Base-by-base conservation (phyloP, 2,113 vertebrate genomes). In the Turdus rufiventris region DNA sequence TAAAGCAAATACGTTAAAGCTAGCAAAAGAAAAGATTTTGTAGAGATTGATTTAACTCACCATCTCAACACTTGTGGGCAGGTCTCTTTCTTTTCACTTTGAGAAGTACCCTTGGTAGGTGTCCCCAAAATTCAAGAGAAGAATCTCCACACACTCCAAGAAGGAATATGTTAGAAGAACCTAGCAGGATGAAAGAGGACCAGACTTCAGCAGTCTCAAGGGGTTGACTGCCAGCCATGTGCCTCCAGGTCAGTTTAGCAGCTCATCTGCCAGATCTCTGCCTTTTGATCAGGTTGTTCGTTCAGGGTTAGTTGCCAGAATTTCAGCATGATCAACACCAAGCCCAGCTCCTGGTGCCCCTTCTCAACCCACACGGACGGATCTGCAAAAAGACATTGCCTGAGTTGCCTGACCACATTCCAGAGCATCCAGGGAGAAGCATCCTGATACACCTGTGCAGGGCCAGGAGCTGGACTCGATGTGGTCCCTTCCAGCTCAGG, bases 331-430 rank as follows among this genome's bases (percentile, higher is more conserved):
- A 23, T n/a, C 43, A 57, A 17, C 21, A 47, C 21, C 51, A 56
- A 67, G 18, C 26, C 13, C 62, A 47, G 51, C 33, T 31, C 38
- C 14, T 19, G 33, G 61, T 45, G 26, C 26, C 40, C 25, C 33
- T 25, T 38, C 34, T 28, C 34, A 50, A 23, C 4, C 65, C 43
- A 31, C 12, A 3, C 15, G 24, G 61, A 14, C 6, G 40, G 24
- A 68, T 23, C 53, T 50, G 34, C 11, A 58, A n/a, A n/a, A 0
- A 18, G 14, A 40, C 23, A 4, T 58, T 14, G 4, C 6, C 34
- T 40, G 34, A n/a, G 29, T 2, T 28, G 18, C 11, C 18, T 48
- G 8, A 23, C 7, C 63, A 18, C 29, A 42, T 42, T 68, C 54
- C 78, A 50, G 43, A 58, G 43, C 65, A 81, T 9, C 34, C 78